Evolutionary conservation across 2,888 invertebrate genomes (phyloP).

Genomic region (Drosophila nr. perissopoda): DNA sequence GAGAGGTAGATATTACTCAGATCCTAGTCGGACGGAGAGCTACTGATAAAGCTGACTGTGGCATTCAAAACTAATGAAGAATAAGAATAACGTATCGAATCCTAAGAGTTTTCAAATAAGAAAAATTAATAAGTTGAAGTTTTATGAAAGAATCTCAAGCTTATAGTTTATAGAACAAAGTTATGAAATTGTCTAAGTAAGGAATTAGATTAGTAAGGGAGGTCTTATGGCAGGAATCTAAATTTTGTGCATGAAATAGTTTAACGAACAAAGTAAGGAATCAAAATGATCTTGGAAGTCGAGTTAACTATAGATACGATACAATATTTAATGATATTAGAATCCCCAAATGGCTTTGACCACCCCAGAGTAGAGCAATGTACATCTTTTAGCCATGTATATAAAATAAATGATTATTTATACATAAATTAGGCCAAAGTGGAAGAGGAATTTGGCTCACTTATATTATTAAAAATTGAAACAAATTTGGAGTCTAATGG

Average conservation of each 20-base stretch:
- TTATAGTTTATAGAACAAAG: not conserved
- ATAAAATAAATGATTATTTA: not conserved
- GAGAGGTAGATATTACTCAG: not conserved
- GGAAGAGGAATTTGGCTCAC: not conserved
- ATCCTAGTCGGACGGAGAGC: not conserved
- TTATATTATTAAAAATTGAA: not conserved
- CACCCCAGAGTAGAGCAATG: not conserved
- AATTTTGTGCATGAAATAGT: not conserved
- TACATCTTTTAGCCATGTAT: not conserved
- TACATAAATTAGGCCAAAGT: not conserved
- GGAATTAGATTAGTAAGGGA: not conserved
- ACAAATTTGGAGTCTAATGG: not conserved
- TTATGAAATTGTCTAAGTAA: not conserved
- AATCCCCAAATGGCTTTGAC: not conserved
- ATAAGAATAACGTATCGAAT: not conserved
- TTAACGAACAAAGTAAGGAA: not conserved
- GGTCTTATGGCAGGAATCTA: not conserved
- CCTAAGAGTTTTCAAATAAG: not conserved
- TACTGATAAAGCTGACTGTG: not conserved
- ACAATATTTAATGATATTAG: not conserved
- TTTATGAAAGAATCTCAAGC: not conserved
- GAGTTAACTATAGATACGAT: not conserved
- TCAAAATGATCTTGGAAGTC: not conserved
- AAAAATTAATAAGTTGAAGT: not conserved
- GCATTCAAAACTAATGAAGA: not conserved